Evolutionary conservation across 2,888 invertebrate species (phyloP), one percentile per base, ranked within the genome.

Genomic region (Lymantria dispar): DNA sequence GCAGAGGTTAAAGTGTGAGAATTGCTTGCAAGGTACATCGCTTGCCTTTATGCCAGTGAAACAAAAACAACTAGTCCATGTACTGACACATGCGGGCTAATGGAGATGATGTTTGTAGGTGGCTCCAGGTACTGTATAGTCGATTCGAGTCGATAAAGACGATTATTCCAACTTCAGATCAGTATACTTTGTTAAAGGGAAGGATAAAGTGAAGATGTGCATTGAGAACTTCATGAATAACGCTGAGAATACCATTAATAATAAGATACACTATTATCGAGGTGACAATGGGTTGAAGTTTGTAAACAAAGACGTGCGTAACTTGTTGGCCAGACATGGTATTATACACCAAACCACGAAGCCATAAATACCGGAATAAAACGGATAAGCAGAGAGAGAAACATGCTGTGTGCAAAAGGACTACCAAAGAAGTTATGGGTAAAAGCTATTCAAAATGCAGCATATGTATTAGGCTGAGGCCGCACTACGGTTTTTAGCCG

Each of bases 131-230:
- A 64, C 36, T 67, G 61, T 47, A 9, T 67, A 5, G 8, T 70
- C 9, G 12, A 68, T 0, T n/a, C n/a, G n/a, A n/a, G n/a, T n/a
- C n/a, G n/a, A n/a, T n/a, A 69, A 68, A 31, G 68, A 72, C 53
- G 69, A 70, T 40, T 69, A 51, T 14, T 62, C 64, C 8, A 61
- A 62, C n/a, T 56, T 45, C 14, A 45, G 58, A n/a, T n/a, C n/a
- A n/a, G n/a, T n/a, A n/a, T n/a, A n/a, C n/a, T n/a, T n/a, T n/a
- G n/a, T n/a, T n/a, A n/a, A n/a, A n/a, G n/a, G n/a, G n/a, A n/a
- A n/a, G n/a, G n/a, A n/a, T n/a, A n/a, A 30, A 30, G 30, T 30
- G 7, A 30, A 30, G 30, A 5, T 7, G 5, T 30, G 30, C 8
- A 5, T 40, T 3, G 15, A 12, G 37, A 30, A 50, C 2, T 50